Base-by-base conservation (phyloP, 2,888 invertebrate genomes). In the Chymomyza fuscimana region DNA sequence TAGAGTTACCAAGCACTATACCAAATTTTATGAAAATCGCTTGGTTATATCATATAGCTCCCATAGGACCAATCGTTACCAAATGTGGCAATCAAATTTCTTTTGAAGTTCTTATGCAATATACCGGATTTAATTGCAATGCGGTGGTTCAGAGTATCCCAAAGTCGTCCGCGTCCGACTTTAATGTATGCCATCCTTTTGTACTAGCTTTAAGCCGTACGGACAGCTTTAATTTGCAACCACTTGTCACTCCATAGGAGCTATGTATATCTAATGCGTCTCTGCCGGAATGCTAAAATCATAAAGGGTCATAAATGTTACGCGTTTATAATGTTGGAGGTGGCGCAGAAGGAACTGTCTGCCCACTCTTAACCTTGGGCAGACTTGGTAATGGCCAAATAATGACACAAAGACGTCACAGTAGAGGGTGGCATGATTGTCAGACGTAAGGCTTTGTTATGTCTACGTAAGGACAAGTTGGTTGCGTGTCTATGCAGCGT, bases 311-410 rank as follows among this genome's bases (percentile, higher is more conserved):
- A 75, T 78, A 75, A 82, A 76, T 63, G 76, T 80, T 86, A 83
- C 82, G 83, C 83, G 85, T 74, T 86, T 86, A 82, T 86, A 85
- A 86, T 87, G 83, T 61, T 67, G 52, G 66, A 63, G 25, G 7
- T 15, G 5, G 16, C 19, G 52, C 4, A 22, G 56, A 32, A 40
- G 46, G 72, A 63, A 63, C 60, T 69, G 29, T 65, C 71, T 36
- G 58, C 74, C 69, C 36, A 59, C 64, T 63, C 68, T 50, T 19
- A 29, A 52, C 69, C 60, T 61, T 61, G 16, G 69, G 72, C 74
- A 81, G 83, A 86, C 87, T 74, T 60, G 68, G 75, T 86, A 87
- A 87, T 85, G 82, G 78, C 78, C 73, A 78, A 78, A 79, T 78
- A 76, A 84, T 82, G 67, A 71, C 64, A 19, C 54, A 19, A 46